A percentile compares a stretch with the other conserved stretches of the same genome.
These are phyloP conservation scores for Bombus difficillimus DNA, from an alignment of 1,140 invertebrate species.

Conservation along the genomic window DNA sequence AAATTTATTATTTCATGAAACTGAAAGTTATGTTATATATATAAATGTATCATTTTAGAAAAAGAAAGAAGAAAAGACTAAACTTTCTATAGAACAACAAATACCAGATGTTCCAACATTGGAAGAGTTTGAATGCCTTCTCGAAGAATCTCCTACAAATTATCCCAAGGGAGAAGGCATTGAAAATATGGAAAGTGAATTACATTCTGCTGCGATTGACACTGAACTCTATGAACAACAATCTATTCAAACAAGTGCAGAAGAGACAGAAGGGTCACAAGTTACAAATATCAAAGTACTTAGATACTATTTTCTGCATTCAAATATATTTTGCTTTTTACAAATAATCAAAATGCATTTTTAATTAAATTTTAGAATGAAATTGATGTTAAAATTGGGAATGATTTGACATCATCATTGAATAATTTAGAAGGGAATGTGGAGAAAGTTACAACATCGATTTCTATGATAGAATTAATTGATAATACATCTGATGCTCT, in stretches of 20 bases:
- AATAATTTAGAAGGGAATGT: slow-evolving; percentile 40
- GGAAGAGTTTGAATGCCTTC: slow-evolving; percentile 80
- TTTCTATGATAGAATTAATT: slow-evolving; percentile 62
- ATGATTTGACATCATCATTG: slow-evolving; percentile 31
- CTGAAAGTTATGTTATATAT: not conserved
- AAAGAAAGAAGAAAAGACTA: slow-evolving; percentile 74
- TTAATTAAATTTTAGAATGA: slow-evolving; percentile 56
- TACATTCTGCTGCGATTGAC: slow-evolving; percentile 81
- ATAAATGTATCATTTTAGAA: slow-evolving; percentile 64
- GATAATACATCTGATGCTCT: slow-evolving; percentile 46
- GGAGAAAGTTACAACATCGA: slow-evolving; percentile 54
- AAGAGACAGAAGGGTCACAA: slow-evolving; percentile 18
- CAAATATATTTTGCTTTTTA: not conserved
- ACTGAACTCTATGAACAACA: slow-evolving; percentile 76
- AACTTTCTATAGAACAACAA: slow-evolving; percentile 69
- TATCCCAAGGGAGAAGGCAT: slow-evolving; percentile 79
- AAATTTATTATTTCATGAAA: not conserved
- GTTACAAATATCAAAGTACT: slow-evolving; percentile 23
- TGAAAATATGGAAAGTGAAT: slow-evolving; percentile 82
- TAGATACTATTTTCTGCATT: not conserved
- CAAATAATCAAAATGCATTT: slow-evolving; percentile 18
- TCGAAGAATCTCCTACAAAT: slow-evolving; percentile 79
- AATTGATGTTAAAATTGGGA: slow-evolving; percentile 56
- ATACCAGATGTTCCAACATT: slow-evolving; percentile 80
- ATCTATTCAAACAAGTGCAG: slow-evolving; percentile 50